Base-by-base conservation (phyloP, 2,888 invertebrate genomes). In the Gastracanthus pulcherrimus region DNA sequence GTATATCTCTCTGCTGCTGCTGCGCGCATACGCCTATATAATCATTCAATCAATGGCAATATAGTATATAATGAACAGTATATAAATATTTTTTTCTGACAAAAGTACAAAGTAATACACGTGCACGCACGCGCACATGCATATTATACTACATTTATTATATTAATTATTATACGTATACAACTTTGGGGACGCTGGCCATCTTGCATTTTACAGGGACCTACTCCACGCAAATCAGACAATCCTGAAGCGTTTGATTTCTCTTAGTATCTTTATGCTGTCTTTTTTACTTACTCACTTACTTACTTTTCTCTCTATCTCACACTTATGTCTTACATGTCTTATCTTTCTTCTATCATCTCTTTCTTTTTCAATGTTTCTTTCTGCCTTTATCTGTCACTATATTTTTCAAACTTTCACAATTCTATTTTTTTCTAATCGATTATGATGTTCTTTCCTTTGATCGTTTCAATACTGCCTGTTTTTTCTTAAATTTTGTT, bases 381-480 rank as follows among this genome's bases (percentile, higher is more conserved):
- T 66, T 60, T 36, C 31, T 67, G 66, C n/a, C 51, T 79, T 72
- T 67, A 70, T 66, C 62, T 45, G 23, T 60, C 6, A 66, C 29
- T 41, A 5, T 58, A 11, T 67, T 69, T 72, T 16, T 71, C 34
- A 71, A 31, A 45, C 13, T 83, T 26, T 55, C 55, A 23, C 26
- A 51, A n/a, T 75, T 82, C 70, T 84, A 83, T 80, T 82, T 41
- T n/a, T 83, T 83, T 84, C 29, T 83, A 79, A 82, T 84, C 16
- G 19, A 69, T 76, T 66, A 67, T 13, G 60, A 74, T 45, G 45
- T 76, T 51, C 85, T 92, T 92, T 93, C 93, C 93, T 93, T 93
- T 90, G 91, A 91, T 91, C 91, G 91, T 91, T 91, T 92, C 93
- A 93, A 93, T 93, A 92, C 93, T 94, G 93, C 93, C 93, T 93